A percentile compares a stretch with the other conserved stretches of the same genome.
Evolutionary conservation across 2,888 invertebrate species (phyloP).

Genomic region (Cephalotes varians): DNA sequence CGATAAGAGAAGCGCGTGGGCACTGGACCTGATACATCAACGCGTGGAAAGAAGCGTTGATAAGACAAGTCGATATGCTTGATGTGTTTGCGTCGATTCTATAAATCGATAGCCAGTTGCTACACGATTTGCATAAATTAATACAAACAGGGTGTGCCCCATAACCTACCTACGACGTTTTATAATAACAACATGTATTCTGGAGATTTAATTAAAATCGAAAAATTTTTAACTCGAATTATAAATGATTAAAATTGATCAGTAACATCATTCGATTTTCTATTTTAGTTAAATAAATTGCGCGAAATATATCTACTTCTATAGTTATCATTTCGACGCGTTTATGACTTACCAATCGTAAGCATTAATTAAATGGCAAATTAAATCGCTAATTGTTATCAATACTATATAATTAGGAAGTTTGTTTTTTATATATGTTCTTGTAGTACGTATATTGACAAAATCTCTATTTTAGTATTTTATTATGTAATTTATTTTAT

Average conservation of each 20-base stretch:
- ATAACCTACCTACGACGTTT: background rate
- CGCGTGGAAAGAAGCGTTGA: constrained; percentile 41
- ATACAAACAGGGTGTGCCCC: constrained; percentile 52
- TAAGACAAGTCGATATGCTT: constrained; percentile 37
- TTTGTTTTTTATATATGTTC: background rate
- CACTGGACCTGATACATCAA: constrained; percentile 37
- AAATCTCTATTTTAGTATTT: too few relatives aligned
- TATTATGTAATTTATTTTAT: too few relatives aligned
- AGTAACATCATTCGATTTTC: background rate
- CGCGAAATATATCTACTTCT: background rate
- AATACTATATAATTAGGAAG: background rate
- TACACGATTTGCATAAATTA: constrained; percentile 79
- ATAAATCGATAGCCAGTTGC: constrained; percentile 67
- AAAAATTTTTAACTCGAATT: background rate
- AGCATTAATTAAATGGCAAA: background rate
- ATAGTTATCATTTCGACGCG: background rate
- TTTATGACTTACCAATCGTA: background rate
- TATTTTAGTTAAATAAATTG: background rate
- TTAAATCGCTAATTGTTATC: background rate
- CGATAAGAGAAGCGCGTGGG: constrained; percentile 58
- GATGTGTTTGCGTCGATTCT: constrained; percentile 61
- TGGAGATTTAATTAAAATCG: background rate
- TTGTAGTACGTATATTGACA: background rate
- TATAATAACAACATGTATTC: background rate
- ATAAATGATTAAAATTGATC: background rate